Evolutionary conservation across 2,113 vertebrate species (phyloP).

Genomic region (Gavialis gangeticus): DNA sequence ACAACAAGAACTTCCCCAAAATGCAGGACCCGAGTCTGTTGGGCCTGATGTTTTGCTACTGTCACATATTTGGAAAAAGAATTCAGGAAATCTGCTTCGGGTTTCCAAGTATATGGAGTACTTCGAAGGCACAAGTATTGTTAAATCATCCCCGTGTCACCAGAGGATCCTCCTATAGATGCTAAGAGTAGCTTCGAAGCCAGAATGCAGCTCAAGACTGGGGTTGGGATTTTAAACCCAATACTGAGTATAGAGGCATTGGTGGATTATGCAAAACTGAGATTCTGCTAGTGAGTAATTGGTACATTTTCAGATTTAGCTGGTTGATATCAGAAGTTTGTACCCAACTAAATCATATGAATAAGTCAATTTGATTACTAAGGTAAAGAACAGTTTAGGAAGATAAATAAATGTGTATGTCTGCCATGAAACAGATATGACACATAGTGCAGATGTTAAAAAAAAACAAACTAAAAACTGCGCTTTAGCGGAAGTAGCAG

Average conservation of each 20-base stretch:
- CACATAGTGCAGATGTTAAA: too few relatives aligned
- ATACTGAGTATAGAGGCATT: neutral
- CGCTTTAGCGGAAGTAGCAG: too few relatives aligned
- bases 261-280: neutral
- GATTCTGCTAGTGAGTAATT: neutral
- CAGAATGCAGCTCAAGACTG: neutral
- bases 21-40: neutral
- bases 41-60: neutral
- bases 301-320: neutral
- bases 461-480: too few relatives aligned
- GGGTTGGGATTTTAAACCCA: neutral
- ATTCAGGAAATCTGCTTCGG: neutral
- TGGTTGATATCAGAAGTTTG: rapidly evolving
- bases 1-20: neutral
- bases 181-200: neutral
- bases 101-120: neutral
- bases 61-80: neutral
- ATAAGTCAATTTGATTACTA: neutral
- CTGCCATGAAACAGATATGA: too few relatives aligned
- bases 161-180: neutral
- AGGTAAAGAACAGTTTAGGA: neutral
- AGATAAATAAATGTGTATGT: neutral
- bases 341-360: neutral
- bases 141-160: neutral
- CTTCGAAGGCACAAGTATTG: neutral